Evolutionary conservation across 2,797 vertebrate genomes (phyloP).

Genomic region (Diceros bicornis): DNA sequence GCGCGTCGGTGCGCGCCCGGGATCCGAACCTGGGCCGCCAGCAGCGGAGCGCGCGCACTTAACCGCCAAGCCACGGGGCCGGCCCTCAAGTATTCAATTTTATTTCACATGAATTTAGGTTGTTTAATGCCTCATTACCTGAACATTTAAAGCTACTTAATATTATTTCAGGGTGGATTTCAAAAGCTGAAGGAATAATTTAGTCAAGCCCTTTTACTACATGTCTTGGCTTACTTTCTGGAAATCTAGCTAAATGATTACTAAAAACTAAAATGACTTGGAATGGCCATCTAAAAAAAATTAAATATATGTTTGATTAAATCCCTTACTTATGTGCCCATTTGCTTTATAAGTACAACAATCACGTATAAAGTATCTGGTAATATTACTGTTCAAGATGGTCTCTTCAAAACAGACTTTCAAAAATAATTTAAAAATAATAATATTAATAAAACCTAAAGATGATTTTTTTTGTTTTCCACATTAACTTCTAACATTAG

Average conservation of each 20-base stretch:
- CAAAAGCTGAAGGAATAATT: constrained; percentile 29
- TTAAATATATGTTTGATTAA: constrained; percentile 23
- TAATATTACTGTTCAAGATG: background rate
- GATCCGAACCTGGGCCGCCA: too few relatives aligned
- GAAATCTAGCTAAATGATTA: constrained; percentile 48
- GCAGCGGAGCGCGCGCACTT: too few relatives aligned
- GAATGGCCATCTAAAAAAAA: background rate
- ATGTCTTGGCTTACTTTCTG: constrained; percentile 16
- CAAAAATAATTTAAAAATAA: background rate
- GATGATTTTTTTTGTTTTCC: constrained; percentile 56
- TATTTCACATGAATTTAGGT: constrained; percentile 41
- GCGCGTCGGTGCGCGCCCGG: too few relatives aligned
- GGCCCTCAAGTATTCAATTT: constrained; percentile 10
- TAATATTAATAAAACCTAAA: background rate
- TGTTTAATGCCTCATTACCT: constrained; percentile 67
- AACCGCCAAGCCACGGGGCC: too few relatives aligned
- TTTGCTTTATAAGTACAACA: background rate
- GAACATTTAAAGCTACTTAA: constrained; percentile 64
- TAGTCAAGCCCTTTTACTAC: background rate
- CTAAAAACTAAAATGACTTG: background rate
- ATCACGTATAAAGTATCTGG: background rate
- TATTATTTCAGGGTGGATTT: constrained; percentile 66
- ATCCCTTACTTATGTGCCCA: background rate
- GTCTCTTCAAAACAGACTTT: constrained; percentile 3
- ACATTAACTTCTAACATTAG: constrained; percentile 46